phyloP scores from a whole-genome alignment of 2,888 invertebrate genomes.

The Corythucha ciliata region DNA sequence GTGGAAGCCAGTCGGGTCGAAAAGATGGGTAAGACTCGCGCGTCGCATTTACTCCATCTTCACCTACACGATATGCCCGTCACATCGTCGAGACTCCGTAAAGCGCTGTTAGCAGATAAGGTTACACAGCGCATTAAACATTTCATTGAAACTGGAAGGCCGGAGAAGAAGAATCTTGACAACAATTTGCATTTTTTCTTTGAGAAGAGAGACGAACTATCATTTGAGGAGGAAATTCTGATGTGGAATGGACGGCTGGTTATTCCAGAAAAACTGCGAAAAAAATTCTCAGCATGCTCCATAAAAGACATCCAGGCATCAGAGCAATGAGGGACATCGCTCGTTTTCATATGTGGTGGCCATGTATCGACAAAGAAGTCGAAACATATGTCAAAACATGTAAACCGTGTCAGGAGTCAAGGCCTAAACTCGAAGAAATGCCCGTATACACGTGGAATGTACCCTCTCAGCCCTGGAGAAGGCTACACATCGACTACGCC shows the following conservation, averaged over 20 bases:
- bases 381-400: background rate
- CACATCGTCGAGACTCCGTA: background rate
- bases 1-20: background rate
- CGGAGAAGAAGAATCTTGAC: background rate
- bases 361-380: conserved; percentile 1
- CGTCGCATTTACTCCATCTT: background rate
- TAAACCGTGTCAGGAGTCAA: conserved; percentile 23
- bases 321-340: conserved; percentile 11
- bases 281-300: conserved; percentile 13
- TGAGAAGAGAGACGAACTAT: conserved; percentile 1
- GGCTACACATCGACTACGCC: conserved; percentile 34
- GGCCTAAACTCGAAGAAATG: conserved; percentile 25
- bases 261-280: conserved; percentile 5
- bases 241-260: conserved; percentile 20
- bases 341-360: conserved; percentile 6
- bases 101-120: background rate
- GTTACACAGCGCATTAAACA: background rate
- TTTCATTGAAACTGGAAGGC: background rate
- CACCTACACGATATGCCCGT: background rate
- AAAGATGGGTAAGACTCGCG: background rate
- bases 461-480: conserved; percentile 30
- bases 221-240: conserved; percentile 2
- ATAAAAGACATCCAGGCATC: conserved; percentile 30
- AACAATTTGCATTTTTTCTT: conserved; percentile 1
- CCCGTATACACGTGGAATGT: conserved; percentile 31